Evolutionary conservation across 1,140 invertebrate genomes (phyloP), one percentile per base, ranked within the genome.

Genomic region (Lepidotrigona ventralis): DNA sequence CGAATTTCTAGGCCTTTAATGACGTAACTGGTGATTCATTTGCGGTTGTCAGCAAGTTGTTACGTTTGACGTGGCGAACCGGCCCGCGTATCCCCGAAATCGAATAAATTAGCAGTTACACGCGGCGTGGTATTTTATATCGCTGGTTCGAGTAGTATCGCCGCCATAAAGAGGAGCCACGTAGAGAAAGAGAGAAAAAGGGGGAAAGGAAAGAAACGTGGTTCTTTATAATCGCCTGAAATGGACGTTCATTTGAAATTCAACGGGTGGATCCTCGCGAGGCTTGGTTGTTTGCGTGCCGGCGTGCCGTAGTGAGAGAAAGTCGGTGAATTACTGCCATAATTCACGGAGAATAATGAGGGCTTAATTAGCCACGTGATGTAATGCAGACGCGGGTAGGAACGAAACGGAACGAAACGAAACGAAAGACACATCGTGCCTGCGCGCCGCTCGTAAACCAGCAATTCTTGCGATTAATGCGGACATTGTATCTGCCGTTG

Each of bases 281-380:
- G 79, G 79, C 75, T 33, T 70, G 68, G 83, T 85, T 83, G 79
- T 74, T 81, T 81, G 85, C 85, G 82, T 87, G 86, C 68, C 66
- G 58, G 68, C 79, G 68, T 75, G 66, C 82, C 79, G 73, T 88
- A 83, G 81, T 81, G 80, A 85, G 87, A 90, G 89, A 90, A 90
- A 90, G 89, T 88, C 89, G 85, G 84, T 78, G 87, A 90, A 90
- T 90, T 79, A 82, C 84, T 81, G 84, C 85, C 83, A 89, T 90
- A 90, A 90, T 90, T 90, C 87, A 90, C 86, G 78, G 79, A 90
- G 87, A 89, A 90, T 90, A 90, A 90, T 90, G 85, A 90, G 86
- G 76, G 83, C 89, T 89, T 90, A 90, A 90, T 90, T 90, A 89
- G 89, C 83, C 84, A 68, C 88, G 88, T 90, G 87, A 90, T 89